These are phyloP conservation scores for Ophion ellenae DNA, from an alignment of 2,888 invertebrate species.

Conservation along the genomic window DNA sequence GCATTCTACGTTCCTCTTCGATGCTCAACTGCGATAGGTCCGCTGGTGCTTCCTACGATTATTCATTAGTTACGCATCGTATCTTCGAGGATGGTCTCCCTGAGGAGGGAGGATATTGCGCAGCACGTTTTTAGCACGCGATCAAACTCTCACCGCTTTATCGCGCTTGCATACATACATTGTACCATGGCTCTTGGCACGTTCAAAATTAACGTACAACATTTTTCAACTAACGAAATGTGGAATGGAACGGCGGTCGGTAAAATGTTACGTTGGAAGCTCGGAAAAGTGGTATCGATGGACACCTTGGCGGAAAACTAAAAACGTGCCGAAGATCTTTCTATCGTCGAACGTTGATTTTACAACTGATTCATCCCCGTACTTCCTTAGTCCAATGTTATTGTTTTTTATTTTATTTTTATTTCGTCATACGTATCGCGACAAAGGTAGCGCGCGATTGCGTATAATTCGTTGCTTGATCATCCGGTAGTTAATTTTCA, in stretches of 20 bases:
- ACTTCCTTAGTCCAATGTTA: slow-evolving; percentile 7
- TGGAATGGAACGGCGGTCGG: neutral
- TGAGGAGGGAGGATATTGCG: neutral
- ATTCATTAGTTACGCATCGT: slow-evolving; percentile 37
- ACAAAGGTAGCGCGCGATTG: slow-evolving; percentile 36
- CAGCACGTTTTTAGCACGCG: neutral
- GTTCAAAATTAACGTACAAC: neutral
- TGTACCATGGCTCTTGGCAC: neutral
- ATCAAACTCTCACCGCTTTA: neutral
- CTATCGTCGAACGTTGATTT: slow-evolving; percentile 22
- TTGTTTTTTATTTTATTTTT: slow-evolving; percentile 32
- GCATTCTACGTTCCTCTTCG: slow-evolving; percentile 42
- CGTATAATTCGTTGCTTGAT: slow-evolving; percentile 51
- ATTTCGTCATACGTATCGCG: slow-evolving; percentile 6
- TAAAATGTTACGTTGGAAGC: neutral
- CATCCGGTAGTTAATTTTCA: slow-evolving; percentile 64
- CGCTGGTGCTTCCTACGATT: slow-evolving; percentile 55
- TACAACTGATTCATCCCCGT: slow-evolving; percentile 8
- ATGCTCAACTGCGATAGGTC: slow-evolving; percentile 34
- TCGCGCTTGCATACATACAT: neutral
- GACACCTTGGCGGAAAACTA: neutral
- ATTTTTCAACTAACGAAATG: neutral
- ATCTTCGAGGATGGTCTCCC: slow-evolving; percentile 38
- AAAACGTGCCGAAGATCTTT: slow-evolving; percentile 8
- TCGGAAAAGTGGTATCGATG: neutral